phyloP scores from a whole-genome alignment of 2,797 vertebrate genomes.

The Trachops cirrhosus region DNA sequence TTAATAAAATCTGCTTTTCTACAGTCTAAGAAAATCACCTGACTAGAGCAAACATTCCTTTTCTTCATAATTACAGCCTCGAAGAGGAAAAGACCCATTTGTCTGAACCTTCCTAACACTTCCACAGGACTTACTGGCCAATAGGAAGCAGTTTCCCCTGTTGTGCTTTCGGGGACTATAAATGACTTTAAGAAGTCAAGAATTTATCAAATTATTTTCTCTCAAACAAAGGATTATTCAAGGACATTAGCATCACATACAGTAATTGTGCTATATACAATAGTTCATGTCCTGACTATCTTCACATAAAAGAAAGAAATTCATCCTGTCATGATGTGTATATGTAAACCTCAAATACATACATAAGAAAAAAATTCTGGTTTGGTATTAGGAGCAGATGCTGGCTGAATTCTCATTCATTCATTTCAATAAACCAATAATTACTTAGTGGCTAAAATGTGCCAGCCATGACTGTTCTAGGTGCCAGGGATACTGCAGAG shows the following conservation, averaged over 20 bases:
- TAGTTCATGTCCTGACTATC: not conserved
- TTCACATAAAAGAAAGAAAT: not conserved
- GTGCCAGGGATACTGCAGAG: not conserved
- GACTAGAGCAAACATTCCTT: not conserved
- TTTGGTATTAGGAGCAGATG: not conserved
- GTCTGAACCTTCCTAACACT: not conserved
- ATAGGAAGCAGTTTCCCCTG: not conserved
- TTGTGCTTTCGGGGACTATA: not conserved
- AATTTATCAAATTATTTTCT: not conserved
- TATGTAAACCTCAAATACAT: not conserved
- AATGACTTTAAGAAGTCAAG: not conserved
- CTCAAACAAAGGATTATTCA: not conserved
- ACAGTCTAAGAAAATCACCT: not conserved
- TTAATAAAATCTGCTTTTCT: not conserved
- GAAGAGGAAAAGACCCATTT: not conserved
- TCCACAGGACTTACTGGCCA: not conserved
- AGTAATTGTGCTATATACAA: not conserved
- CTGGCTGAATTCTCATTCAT: not conserved
- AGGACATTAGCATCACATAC: not conserved
- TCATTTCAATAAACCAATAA: not conserved
- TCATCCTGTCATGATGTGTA: not conserved
- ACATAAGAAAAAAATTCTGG: not conserved
- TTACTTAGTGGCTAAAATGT: not conserved
- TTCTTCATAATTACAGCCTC: not conserved
- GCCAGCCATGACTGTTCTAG: not conserved